These are phyloP conservation scores for Macrosteles quadrilineatus DNA, from an alignment of 1,140 invertebrate genomes.

Conservation along the genomic window DNA sequence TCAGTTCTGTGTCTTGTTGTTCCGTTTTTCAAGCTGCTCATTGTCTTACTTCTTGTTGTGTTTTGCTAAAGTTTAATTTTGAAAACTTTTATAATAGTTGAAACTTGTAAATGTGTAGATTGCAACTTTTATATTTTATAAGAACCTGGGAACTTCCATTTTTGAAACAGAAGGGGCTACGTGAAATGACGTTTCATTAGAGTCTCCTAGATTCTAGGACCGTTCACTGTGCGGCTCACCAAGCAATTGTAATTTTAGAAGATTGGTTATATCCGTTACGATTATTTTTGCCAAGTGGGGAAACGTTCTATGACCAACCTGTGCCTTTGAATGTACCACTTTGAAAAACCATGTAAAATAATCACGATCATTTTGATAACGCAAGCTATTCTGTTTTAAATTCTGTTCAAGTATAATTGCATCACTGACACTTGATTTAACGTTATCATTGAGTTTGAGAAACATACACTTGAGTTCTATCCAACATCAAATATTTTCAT, in stretches of 20 bases:
- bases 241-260: too few relatives aligned
- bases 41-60: not conserved
- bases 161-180: conserved; percentile 4
- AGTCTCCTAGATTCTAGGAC: too few relatives aligned
- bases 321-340: not conserved
- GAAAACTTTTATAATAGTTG: conserved; percentile 24
- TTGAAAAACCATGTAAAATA: too few relatives aligned
- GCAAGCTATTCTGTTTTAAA: too few relatives aligned
- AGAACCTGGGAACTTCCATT: not conserved
- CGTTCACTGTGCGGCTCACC: conserved; percentile 10
- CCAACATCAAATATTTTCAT: too few relatives aligned
- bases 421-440: too few relatives aligned
- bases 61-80: conserved; percentile 16
- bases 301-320: conserved; percentile 8
- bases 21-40: not conserved
- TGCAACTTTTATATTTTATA: conserved; percentile 29
- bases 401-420: too few relatives aligned
- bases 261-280: not conserved
- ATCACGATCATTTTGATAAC: too few relatives aligned
- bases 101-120: conserved; percentile 28
- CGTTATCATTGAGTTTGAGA: too few relatives aligned
- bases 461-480: too few relatives aligned
- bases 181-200: not conserved
- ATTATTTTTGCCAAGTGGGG: not conserved
- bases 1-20: conserved; percentile 8